phyloP scores from a whole-genome alignment of 2,113 vertebrate genomes.

The Opisthocomus hoazin region DNA sequence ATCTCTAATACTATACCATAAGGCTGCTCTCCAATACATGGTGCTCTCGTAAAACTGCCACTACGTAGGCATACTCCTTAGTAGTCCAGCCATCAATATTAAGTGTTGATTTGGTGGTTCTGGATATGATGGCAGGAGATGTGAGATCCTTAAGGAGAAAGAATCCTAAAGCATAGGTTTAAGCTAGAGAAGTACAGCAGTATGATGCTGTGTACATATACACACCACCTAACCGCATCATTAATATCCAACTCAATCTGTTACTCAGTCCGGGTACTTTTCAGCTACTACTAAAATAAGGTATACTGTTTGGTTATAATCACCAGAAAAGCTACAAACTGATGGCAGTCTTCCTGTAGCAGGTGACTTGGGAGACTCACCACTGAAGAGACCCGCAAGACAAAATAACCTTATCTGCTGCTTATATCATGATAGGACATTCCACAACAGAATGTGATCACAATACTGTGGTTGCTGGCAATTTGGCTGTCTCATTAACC shows the following conservation, averaged over 20 bases:
- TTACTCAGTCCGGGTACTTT: neutral
- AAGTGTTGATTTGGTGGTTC: neutral
- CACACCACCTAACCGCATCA: neutral
- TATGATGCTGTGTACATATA: neutral
- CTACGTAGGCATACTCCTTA: neutral
- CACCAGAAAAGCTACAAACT: neutral
- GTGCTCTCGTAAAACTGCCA: neutral
- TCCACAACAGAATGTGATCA: neutral
- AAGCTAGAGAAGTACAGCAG: neutral
- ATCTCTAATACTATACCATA: neutral
- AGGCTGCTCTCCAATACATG: neutral
- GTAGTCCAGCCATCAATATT: neutral
- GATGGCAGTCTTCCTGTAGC: neutral
- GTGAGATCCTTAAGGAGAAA: neutral
- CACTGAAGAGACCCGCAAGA: neutral
- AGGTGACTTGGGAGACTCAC: neutral
- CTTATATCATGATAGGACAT: neutral
- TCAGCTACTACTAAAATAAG: neutral
- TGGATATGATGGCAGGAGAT: neutral
- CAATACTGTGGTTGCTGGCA: neutral
- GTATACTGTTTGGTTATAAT: neutral
- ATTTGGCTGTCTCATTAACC: neutral
- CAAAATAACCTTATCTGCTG: neutral
- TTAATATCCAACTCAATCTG: neutral
- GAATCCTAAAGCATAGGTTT: neutral